phyloP scores from a whole-genome alignment of 1,140 invertebrate genomes.

The Fopius arisanus region DNA sequence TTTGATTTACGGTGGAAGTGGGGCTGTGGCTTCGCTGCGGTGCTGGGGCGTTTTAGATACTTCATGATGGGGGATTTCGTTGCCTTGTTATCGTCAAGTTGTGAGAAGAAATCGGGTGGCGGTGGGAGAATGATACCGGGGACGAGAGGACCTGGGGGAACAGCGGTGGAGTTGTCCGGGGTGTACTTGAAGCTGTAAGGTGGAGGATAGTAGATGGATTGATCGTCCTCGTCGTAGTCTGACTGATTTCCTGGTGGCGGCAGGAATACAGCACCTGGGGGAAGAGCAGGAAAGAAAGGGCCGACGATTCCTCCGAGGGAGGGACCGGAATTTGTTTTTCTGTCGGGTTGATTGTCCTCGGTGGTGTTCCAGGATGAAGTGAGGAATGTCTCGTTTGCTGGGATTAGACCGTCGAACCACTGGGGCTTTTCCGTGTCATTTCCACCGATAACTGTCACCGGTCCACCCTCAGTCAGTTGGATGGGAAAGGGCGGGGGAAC shows the following conservation, averaged over 20 bases:
- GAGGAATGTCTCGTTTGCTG: constrained; percentile 54
- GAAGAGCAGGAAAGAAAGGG: constrained; percentile 71
- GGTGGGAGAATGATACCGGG: constrained; percentile 88
- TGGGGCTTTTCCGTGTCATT: constrained; percentile 61
- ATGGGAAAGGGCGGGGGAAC: constrained; percentile 90
- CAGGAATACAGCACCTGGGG: constrained; percentile 74
- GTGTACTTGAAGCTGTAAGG: constrained; percentile 87
- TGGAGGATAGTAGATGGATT: constrained; percentile 88
- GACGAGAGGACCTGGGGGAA: constrained; percentile 84
- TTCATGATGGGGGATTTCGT: constrained; percentile 44
- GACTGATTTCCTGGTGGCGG: constrained; percentile 76
- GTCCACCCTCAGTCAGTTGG: constrained; percentile 80
- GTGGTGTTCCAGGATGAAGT: constrained; percentile 57
- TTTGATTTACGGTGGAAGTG: constrained; percentile 49
- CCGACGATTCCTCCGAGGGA: constrained; percentile 53
- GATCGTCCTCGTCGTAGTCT: constrained; percentile 84
- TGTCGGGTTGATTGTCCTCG: constrained; percentile 30
- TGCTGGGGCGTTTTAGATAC: constrained; percentile 53
- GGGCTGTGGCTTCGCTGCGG: constrained; percentile 52
- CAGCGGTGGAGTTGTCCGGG: constrained; percentile 77
- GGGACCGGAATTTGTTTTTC: constrained; percentile 33
- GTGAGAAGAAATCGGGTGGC: constrained; percentile 84
- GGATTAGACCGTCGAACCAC: constrained; percentile 50
- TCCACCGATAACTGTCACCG: constrained; percentile 76
- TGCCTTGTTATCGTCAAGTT: constrained; percentile 64